Evolutionary conservation across 2,797 vertebrate species (phyloP).

Genomic region (Danio jaintianensis): DNA sequence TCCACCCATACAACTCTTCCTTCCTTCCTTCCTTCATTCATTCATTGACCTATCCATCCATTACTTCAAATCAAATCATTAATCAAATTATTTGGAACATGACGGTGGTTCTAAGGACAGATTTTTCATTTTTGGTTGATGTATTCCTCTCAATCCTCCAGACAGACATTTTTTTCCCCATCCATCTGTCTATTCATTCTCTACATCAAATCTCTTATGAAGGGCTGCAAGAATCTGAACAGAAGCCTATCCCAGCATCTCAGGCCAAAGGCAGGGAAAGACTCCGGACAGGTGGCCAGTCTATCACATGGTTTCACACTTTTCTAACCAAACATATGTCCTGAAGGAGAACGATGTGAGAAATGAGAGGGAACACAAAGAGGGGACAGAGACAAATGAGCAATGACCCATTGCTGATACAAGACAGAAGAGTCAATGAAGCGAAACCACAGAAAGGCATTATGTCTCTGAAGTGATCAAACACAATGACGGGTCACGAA

Average conservation of each 20-base stretch:
- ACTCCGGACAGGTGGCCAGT: slow-evolving; percentile 7
- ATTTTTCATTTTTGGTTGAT: background rate
- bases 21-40: too few species aligned
- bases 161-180: background rate
- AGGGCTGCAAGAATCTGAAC: background rate
- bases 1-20: too few species aligned
- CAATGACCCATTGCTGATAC: slow-evolving; percentile 28
- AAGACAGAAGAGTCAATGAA: slow-evolving; percentile 26
- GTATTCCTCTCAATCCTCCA: background rate
- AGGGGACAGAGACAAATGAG: slow-evolving; percentile 44
- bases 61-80: too few species aligned
- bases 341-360: slow-evolving; percentile 31
- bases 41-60: too few species aligned
- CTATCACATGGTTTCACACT: background rate
- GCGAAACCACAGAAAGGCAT: slow-evolving; percentile 40
- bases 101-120: background rate
- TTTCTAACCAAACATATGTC: slow-evolving; percentile 22
- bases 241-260: background rate
- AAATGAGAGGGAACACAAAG: slow-evolving; percentile 31
- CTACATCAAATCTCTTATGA: background rate
- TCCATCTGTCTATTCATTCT: background rate
- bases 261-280: background rate
- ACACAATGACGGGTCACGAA: slow-evolving; percentile 55
- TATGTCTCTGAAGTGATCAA: slow-evolving; percentile 61
- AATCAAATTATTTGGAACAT: too few species aligned